phyloP scores from a whole-genome alignment of 92 coral and sea anemone genomes.

The Epizoanthus ramosus region DNA sequence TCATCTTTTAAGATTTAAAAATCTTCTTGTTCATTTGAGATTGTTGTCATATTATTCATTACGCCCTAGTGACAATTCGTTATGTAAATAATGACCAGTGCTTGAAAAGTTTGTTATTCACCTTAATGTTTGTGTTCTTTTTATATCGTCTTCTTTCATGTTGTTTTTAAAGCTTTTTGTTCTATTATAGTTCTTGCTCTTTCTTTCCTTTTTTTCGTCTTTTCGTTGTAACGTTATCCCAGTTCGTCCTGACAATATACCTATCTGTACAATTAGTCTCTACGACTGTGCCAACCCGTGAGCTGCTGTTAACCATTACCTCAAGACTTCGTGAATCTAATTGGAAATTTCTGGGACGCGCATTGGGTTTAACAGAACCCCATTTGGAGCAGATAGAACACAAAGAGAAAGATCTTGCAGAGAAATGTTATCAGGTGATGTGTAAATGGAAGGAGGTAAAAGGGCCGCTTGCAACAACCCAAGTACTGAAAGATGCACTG shows the following conservation, averaged over 20 bases:
- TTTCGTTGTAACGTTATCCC: background rate
- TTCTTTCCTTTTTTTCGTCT: background rate
- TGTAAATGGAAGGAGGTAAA: conserved; percentile 35
- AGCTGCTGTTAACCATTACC: background rate
- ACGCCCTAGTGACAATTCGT: no score
- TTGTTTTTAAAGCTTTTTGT: background rate
- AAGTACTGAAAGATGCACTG: conserved; percentile 39
- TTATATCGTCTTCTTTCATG: no score
- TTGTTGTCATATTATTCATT: no score
- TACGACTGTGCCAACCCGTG: background rate
- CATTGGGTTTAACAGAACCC: conserved; percentile 26
- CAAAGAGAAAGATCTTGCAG: conserved; percentile 32
- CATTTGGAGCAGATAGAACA: conserved; percentile 42
- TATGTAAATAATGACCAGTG: no score
- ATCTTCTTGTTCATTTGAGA: no score
- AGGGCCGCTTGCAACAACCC: conserved; percentile 28
- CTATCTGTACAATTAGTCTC: background rate
- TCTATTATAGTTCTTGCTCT: background rate
- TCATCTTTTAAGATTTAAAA: no score
- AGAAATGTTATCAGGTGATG: conserved; percentile 48
- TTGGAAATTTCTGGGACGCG: conserved; percentile 50
- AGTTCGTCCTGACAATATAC: background rate
- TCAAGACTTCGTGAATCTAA: background rate
- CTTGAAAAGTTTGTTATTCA: no score
- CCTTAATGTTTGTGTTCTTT: no score